A percentile compares a stretch with the other conserved stretches of the same genome.
These are phyloP conservation scores for Boleophthalmus pectinirostris DNA, from an alignment of 2,113 vertebrate genomes.

Conservation along the genomic window DNA sequence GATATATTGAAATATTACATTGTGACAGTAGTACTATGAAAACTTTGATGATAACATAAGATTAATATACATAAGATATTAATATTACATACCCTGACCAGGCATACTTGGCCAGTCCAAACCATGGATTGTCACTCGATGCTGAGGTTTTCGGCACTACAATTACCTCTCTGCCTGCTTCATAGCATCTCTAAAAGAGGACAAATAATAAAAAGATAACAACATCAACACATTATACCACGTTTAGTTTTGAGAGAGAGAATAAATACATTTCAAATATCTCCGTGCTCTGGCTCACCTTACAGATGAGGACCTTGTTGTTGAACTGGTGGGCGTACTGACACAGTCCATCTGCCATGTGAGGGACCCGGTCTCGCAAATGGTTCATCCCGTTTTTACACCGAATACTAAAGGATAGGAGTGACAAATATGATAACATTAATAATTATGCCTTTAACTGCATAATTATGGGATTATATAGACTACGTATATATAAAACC, in stretches of 20 bases:
- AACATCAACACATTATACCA: neutral
- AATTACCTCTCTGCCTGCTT: slow-evolving; percentile 79
- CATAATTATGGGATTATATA: neutral
- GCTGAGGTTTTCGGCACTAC: slow-evolving; percentile 82
- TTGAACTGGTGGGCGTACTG: slow-evolving; percentile 82
- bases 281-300: slow-evolving; percentile 64
- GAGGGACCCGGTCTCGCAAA: slow-evolving; percentile 76
- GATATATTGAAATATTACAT: too few species aligned
- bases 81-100: slow-evolving; percentile 79
- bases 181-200: slow-evolving; percentile 76
- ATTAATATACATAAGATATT: neutral
- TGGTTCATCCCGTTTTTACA: slow-evolving; percentile 86
- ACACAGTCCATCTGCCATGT: slow-evolving; percentile 79
- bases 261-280: neutral
- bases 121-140: slow-evolving; percentile 79
- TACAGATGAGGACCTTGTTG: slow-evolving; percentile 85
- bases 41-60: neutral
- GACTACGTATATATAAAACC: slow-evolving; percentile 17
- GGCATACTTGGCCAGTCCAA: slow-evolving; percentile 82
- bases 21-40: too few species aligned
- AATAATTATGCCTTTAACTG: neutral
- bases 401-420: slow-evolving; percentile 64
- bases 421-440: neutral
- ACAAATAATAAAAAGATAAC: slow-evolving; percentile 3
- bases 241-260: neutral